Evolutionary conservation across 2,797 vertebrate genomes (phyloP).

Genomic region (Myotis daubentonii): DNA sequence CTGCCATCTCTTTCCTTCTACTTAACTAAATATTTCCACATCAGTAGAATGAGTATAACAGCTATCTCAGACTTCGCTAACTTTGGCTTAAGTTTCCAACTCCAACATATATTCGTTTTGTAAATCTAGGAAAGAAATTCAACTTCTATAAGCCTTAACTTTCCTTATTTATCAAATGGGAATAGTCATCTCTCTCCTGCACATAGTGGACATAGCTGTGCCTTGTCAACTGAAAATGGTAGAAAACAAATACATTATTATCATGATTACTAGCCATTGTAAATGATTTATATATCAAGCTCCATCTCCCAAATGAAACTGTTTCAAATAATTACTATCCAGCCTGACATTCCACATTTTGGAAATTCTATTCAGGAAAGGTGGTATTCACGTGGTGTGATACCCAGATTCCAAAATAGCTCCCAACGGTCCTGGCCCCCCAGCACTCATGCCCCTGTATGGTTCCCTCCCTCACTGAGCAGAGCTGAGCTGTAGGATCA

Average conservation of each 20-base stretch:
- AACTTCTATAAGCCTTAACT: not conserved
- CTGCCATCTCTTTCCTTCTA: not conserved
- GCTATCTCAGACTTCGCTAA: not conserved
- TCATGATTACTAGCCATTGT: not conserved
- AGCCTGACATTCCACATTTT: not conserved
- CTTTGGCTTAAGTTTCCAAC: conserved; percentile 5
- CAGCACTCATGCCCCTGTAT: not conserved
- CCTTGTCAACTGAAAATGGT: conserved; percentile 8
- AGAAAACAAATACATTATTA: not conserved
- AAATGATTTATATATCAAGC: conserved; percentile 41
- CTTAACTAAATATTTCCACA: not conserved
- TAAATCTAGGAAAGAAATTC: conserved; percentile 21
- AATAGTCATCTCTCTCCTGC: not conserved
- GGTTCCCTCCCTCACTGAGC: not conserved
- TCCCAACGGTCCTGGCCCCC: not conserved
- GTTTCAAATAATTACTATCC: conserved; percentile 20
- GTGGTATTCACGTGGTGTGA: not conserved
- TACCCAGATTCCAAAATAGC: not conserved
- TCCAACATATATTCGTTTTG: not conserved
- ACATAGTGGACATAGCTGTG: not conserved
- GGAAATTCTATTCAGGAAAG: not conserved
- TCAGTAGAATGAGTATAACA: not conserved
- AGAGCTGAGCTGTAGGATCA: not conserved
- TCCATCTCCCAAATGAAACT: not conserved
- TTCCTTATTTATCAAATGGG: conserved; percentile 4